Conservation (phyloP, 2,113 vertebrate genomes). For the Paradisaea rubra region DNA sequence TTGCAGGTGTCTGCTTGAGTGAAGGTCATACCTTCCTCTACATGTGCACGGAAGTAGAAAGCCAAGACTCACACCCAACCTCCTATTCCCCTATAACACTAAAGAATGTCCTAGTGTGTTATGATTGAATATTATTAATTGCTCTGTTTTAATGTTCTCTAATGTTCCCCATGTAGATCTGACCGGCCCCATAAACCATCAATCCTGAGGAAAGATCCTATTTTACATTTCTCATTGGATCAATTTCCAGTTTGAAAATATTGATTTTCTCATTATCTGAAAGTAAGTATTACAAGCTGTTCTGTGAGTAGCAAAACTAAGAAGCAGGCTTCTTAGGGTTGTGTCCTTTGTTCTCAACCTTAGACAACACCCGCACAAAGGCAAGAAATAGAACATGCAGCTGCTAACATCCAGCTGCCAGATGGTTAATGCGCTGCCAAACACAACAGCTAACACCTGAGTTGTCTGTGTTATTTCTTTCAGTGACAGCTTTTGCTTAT, state of each 20-base stretch:
- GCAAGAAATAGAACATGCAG: not conserved
- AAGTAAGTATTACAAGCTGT: not conserved
- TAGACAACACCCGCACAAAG: not conserved
- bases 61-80: not conserved
- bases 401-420: not conserved
- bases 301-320: not conserved
- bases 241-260: not conserved
- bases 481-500: not conserved
- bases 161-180: not conserved
- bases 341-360: not conserved
- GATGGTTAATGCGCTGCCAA: not conserved
- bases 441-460: not conserved
- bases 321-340: not conserved
- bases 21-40: not conserved
- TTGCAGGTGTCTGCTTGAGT: not conserved
- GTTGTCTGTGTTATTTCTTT: not conserved
- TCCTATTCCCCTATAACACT: not conserved
- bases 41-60: not conserved
- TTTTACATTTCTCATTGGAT: not conserved
- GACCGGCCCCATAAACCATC: not conserved
- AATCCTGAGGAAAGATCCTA: not conserved
- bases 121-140: not conserved
- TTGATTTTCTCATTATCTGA: not conserved
- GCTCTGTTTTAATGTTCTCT: not conserved
- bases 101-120: not conserved